Percentiles rank a stretch among this genome's conserved stretches.
phyloP scores from a whole-genome alignment of 2,888 invertebrate genomes.

The Hyposoter dolosus region DNA sequence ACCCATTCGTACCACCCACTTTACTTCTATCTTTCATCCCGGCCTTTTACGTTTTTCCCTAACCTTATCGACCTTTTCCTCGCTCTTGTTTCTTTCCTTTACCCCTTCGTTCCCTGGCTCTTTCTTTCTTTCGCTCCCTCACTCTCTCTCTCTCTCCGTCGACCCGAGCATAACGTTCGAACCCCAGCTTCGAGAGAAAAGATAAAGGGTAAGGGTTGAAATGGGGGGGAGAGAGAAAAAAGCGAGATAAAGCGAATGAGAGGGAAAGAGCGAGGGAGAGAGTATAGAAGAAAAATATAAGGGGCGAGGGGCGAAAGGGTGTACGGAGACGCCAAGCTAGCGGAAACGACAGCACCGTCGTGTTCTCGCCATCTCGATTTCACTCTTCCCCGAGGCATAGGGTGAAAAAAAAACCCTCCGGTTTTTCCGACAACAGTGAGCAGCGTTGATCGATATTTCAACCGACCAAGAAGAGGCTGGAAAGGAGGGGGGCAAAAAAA shows the following conservation, averaged over 20 bases:
- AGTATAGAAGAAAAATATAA: conserved; percentile 51
- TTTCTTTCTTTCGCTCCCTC: too few species aligned
- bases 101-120: too few species aligned
- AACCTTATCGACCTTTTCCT: conserved; percentile 83
- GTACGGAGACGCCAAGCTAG: conserved; percentile 37
- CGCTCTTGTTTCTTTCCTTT: conserved; percentile 75
- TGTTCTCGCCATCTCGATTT: conserved; percentile 39
- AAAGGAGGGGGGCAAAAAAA: conserved; percentile 11
- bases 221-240: conserved; percentile 11
- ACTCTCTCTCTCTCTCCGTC: conserved; percentile 40
- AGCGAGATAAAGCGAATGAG: conserved; percentile 23
- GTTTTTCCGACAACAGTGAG: conserved; percentile 37
- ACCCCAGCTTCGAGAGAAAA: conserved; percentile 67
- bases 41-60: conserved; percentile 82
- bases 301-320: conserved; percentile 36
- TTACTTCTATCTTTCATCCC: conserved; percentile 66
- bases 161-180: conserved; percentile 17
- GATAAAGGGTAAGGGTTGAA: conserved; percentile 49
- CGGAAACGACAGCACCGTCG: conserved; percentile 55
- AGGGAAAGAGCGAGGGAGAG: conserved; percentile 33
- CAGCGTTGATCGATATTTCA: conserved; percentile 38
- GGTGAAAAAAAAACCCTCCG: conserved; percentile 1
- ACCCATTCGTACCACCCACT: conserved; percentile 61
- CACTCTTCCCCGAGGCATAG: conserved; percentile 20
- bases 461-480: background rate